Evolutionary conservation across 2,113 vertebrate genomes (phyloP).

Genomic region (Rhinoptilus africanus): DNA sequence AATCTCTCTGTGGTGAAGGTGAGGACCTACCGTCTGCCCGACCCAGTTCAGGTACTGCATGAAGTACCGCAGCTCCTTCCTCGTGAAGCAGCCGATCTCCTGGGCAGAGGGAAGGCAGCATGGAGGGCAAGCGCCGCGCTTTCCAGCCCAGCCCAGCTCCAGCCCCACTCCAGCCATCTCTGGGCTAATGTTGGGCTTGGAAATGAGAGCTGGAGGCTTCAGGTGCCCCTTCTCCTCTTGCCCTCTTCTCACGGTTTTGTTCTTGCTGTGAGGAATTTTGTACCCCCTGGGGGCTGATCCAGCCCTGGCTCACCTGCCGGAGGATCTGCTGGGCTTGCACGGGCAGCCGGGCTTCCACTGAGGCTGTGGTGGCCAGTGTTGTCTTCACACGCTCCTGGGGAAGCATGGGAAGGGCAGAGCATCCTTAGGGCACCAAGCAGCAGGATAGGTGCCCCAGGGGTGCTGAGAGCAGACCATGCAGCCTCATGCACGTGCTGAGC

Average conservation of each 20-base stretch:
- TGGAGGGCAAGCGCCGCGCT: fast-evolving
- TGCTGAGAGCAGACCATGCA: fast-evolving
- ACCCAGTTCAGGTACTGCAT: slow-evolving; percentile 74
- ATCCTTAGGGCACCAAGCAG: not conserved
- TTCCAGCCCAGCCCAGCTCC: not conserved
- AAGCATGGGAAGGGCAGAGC: not conserved
- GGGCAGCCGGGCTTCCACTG: slow-evolving; percentile 47
- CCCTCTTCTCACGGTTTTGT: fast-evolving
- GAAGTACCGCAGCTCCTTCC: slow-evolving; percentile 66
- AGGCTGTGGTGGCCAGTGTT: not conserved
- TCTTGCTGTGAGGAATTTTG: not conserved
- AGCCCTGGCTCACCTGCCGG: slow-evolving; percentile 63
- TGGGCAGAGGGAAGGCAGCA: not conserved
- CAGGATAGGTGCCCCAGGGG: not conserved
- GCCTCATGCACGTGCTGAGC: fast-evolving
- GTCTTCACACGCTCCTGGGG: slow-evolving; percentile 41
- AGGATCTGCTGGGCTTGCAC: slow-evolving; percentile 48
- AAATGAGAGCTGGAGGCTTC: not conserved
- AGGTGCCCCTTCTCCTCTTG: not conserved
- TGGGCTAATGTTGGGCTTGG: fast-evolving
- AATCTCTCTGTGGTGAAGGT: fast-evolving
- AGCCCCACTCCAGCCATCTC: not conserved
- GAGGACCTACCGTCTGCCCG: slow-evolving; percentile 67
- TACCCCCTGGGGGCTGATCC: fast-evolving
- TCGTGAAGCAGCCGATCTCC: slow-evolving; percentile 72